Percentiles rank a stretch among this genome's conserved stretches.
These are phyloP conservation scores for Strigamia maritima DNA, from an alignment of 2,888 invertebrate genomes.

Conservation along the genomic window DNA sequence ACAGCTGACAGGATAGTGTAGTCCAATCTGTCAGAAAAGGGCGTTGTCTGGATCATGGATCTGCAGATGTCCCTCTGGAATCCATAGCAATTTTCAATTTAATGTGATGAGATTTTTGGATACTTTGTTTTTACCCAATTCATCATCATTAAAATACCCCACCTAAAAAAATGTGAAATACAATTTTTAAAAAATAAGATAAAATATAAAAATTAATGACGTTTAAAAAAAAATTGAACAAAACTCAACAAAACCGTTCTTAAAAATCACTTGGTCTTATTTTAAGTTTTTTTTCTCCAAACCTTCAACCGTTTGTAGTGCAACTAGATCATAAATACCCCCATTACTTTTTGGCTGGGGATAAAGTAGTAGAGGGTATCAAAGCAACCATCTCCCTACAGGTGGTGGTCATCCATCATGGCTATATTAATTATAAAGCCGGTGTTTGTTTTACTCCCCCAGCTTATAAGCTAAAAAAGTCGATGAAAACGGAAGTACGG, in stretches of 20 bases:
- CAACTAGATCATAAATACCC: conserved; percentile 27
- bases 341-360: conserved; percentile 20
- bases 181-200: not conserved
- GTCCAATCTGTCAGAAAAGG: conserved; percentile 32
- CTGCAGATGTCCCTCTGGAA: conserved; percentile 30
- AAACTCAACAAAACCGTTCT: no score
- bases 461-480: not conserved
- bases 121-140: conserved; percentile 31
- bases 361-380: not conserved
- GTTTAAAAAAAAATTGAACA: not conserved
- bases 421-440: conserved; percentile 30
- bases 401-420: conserved; percentile 26
- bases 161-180: not conserved
- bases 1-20: conserved; percentile 32
- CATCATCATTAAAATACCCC: conserved; percentile 26
- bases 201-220: not conserved
- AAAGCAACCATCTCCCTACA: conserved; percentile 7
- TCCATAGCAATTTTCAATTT: conserved; percentile 28
- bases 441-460: not conserved
- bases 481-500: not conserved
- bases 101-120: conserved; percentile 28
- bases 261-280: no score
- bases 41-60: conserved; percentile 30
- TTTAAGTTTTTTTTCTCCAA: no score
- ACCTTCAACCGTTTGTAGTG: not conserved